Percentiles rank a stretch among this genome's conserved stretches.
Conservation (phyloP, 2,113 vertebrate species). For the Capra hircus region DNA sequence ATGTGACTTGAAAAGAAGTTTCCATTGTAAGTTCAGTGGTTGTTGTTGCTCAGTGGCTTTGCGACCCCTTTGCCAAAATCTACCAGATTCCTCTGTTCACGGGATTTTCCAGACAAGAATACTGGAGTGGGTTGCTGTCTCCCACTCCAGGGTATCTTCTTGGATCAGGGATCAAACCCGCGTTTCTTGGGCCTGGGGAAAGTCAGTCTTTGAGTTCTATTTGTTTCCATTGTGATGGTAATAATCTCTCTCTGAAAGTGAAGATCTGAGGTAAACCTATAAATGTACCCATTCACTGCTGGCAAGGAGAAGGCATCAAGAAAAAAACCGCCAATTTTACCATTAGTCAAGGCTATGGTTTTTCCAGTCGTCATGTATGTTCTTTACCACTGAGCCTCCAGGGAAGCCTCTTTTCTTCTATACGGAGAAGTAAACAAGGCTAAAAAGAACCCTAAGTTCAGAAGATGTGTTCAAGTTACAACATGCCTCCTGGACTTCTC, state of each 20-base stretch:
- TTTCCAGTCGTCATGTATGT: too few relatives aligned
- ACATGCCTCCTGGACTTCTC: neutral
- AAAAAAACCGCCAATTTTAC: neutral
- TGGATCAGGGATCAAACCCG: neutral
- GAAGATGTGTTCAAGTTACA: neutral
- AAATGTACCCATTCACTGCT: neutral
- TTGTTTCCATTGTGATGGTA: neutral
- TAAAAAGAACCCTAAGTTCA: neutral
- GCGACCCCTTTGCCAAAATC: accelerated
- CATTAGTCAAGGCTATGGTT: neutral
- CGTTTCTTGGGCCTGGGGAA: neutral
- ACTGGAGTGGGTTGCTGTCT: neutral
- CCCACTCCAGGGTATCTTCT: neutral
- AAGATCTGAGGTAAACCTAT: neutral
- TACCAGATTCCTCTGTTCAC: neutral
- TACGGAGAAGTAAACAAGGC: neutral
- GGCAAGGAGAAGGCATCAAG: neutral
- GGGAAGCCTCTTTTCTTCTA: neutral
- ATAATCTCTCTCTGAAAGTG: neutral
- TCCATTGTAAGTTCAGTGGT: neutral
- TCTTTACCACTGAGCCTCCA: neutral
- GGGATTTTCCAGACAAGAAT: neutral
- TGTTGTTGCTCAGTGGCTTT: neutral
- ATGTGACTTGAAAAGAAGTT: neutral
- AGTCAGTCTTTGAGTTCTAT: neutral